Evolutionary conservation across 2,888 invertebrate genomes (phyloP), one percentile per base, ranked within the genome.

Genomic region (Rhogogaster chlorosoma): DNA sequence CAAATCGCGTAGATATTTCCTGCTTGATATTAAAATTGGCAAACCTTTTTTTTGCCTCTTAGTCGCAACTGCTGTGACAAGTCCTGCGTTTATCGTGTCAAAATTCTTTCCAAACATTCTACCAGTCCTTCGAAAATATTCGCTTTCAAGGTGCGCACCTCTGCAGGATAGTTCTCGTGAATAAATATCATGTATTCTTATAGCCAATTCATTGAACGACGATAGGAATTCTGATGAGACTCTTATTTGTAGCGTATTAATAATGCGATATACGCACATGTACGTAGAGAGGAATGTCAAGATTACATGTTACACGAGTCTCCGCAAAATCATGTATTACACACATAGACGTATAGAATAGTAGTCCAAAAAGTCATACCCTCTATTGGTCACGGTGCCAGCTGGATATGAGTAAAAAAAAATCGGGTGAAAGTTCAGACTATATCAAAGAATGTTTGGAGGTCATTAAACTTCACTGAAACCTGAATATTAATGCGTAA

Each of bases 221-320:
- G 57, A 78, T 78, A 4, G n/a, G 78, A 78, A 78, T 78, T 78
- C 57, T 61, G 12, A 78, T 61, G 78, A 36, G 57, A 38, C 78
- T 29, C n/a, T 57, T 29, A 42, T 45, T 29, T 15, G 38, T 22
- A 75, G 45, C 36, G 9, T 53, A 78, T 78, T 73, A 36, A 12
- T 22, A 42, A n/a, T 45, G 12, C 45, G 36, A 32, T 36, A 73
- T 22, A 73, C 7, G 36, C 42, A 15, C 5, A 38, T 42, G 0
- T 12, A 12, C 18, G 18, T 29, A 26, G 77, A 29, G 26, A 26
- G 29, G 77, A 77, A 77, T 26, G 15, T 22, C 42, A 38, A 9
- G 22, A 9, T 26, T 49, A 3, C 5, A 22, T 36, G 22, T 73
- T 73, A 18, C 36, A 38, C 36, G 5, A 77, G 18, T 53, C 15